Percentiles rank a stretch among this genome's conserved stretches.
These are phyloP conservation scores for Drosophila falleni DNA, from an alignment of 2,888 invertebrate genomes.

Conservation along the genomic window DNA sequence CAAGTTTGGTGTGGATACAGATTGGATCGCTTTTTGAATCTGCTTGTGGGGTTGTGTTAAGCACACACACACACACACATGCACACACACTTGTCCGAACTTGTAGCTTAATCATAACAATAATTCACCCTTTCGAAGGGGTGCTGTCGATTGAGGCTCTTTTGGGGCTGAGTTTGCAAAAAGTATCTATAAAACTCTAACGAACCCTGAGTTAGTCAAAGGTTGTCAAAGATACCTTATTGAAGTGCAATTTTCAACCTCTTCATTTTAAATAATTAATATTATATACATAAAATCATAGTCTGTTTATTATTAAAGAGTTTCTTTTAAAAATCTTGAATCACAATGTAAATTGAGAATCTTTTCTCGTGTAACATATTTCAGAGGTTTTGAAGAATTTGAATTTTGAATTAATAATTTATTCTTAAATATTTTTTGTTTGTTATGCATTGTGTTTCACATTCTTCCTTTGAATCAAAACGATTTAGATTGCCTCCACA, in stretches of 20 bases:
- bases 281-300: background rate
- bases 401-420: too few relatives aligned
- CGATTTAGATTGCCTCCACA: slow-evolving; percentile 18
- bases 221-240: background rate
- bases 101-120: slow-evolving; percentile 75
- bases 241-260: slow-evolving; percentile 1
- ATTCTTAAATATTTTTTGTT: background rate
- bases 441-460: background rate
- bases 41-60: slow-evolving; percentile 27
- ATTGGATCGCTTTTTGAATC: slow-evolving; percentile 45
- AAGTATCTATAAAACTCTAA: slow-evolving; percentile 6
- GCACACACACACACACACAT: background rate
- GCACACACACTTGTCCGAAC: slow-evolving; percentile 2
- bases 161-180: slow-evolving; percentile 26
- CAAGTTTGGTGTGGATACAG: slow-evolving; percentile 35
- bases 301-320: too few relatives aligned
- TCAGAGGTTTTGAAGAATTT: background rate
- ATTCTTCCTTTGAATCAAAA: background rate
- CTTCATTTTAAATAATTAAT: slow-evolving; percentile 10
- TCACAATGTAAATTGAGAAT: background rate
- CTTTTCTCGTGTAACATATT: background rate
- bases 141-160: slow-evolving; percentile 35
- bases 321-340: background rate
- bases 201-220: background rate
- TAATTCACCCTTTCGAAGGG: slow-evolving; percentile 78